Base-by-base conservation (phyloP, 2,113 vertebrate genomes). In the Diphyllodes magnificus region DNA sequence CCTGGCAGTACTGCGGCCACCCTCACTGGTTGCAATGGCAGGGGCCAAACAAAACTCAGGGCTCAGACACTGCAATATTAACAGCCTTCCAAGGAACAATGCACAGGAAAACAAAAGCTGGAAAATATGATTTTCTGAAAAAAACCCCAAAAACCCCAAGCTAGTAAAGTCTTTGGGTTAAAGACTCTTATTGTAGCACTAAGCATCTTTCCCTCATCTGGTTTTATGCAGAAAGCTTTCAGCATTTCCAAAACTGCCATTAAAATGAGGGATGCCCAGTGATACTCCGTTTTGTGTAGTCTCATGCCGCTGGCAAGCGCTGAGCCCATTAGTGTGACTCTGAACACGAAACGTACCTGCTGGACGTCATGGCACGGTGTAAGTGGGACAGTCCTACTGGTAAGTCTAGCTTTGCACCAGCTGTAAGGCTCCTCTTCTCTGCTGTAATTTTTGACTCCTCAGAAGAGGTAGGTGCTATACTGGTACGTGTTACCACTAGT, bases 11-110 rank as follows among this genome's bases (percentile, higher is more conserved):
- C 37, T 20, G 28, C 2, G 11, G 42, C 63, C 35, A 19, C 17
- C n/a, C 40, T 44, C 2, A 1, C 50, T 66, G 50, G 16, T 49
- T 8, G 16, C 50, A 47, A 5, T 4, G 23, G 49, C 39, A 64
- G 21, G 7, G n/a, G 28, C 15, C 66, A 93, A 86, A 76, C 0
- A 3, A 71, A 71, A 66, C 22, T 25, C 28, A 22, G 31, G 49
- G 53, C 35, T 64, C 6, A 0, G 40, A 11, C n/a, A 42, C 0
- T 1, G 0, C 16, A n/a, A 9, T 37, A 15, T 17, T 89, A 93
- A 81, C 15, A 64, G 9, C 7, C 27, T 70, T 73, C 50, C 33
- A 81, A 59, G 8, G 35, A 24, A 78, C 42, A 83, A 44, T 28
- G 31, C 18, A 69, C 77, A 49, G 23, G 53, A 73, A 37, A 78